Base-by-base conservation (phyloP, 2,888 invertebrate genomes). In the Andrena dorsata region DNA sequence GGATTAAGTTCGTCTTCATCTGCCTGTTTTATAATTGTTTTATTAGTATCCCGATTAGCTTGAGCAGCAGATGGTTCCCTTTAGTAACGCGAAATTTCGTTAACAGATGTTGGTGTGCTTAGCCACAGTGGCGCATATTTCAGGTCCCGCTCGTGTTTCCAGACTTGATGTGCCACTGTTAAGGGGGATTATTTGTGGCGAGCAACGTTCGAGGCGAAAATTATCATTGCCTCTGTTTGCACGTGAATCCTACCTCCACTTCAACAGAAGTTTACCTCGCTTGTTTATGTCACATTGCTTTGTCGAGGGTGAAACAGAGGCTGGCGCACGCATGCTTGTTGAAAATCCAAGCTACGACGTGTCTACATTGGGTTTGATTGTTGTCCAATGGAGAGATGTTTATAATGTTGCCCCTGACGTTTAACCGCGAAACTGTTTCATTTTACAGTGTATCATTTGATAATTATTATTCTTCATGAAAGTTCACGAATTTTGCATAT, bases 231-330 rank as follows among this genome's bases (percentile, higher is more conserved):
- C 23, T 23, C 30, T 60, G 64, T 65, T 64, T 60, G 60, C 49
- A 13, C 49, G 65, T 30, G 65, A 41, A 63, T 68, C 60, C 32
- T 20, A 68, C 26, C 10, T 49, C 23, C 32, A 63, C 53, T 76
- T 68, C 26, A 61, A 16, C 16, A 8, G 63, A 63, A 68, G 47
- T 76, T 76, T 53, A 47, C 60, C 16, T 3, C 2, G 4, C 13
- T 41, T 53, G 61, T 63, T 60, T 47, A 28, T 64, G 41, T 20
- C 47, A 32, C 7, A 32, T 4, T 6, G 26, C 30, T 23, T 68
- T 47, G 78, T 78, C 47, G 20, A 78, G 51, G 23, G 41, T 47
- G 68, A 78, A 76, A 63, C 63, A 68, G 53, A 65, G 23, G 47
- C 51, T 28, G 60, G 4, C 16, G 41, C 41, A 41, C 16, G 5